Conservation (phyloP, 2,113 vertebrate genomes). For the Phalacrocorax pelagicus region DNA sequence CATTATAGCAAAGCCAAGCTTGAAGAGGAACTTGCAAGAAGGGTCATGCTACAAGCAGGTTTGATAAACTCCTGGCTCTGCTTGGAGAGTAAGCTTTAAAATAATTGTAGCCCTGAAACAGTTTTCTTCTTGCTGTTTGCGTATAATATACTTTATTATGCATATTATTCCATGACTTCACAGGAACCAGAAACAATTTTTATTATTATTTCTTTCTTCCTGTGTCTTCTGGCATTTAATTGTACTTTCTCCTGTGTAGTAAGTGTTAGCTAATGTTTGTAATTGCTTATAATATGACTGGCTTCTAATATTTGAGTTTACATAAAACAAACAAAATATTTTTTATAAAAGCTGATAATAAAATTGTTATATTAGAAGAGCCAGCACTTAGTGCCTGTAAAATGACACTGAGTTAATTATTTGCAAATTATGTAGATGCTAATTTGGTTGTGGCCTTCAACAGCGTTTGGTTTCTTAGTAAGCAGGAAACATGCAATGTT, state of each 20-base stretch:
- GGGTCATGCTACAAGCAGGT: background rate
- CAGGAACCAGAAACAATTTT: background rate
- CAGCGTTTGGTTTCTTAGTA: background rate
- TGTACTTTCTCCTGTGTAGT: background rate
- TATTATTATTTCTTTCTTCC: background rate
- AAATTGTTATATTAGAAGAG: background rate
- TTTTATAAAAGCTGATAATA: background rate
- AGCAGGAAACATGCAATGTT: background rate
- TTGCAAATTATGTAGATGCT: background rate
- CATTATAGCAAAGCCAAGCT: background rate
- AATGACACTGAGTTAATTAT: constrained; percentile 9
- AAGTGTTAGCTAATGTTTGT: background rate
- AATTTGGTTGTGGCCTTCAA: background rate
- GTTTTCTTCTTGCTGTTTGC: background rate
- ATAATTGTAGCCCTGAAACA: background rate
- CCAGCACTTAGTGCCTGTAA: background rate
- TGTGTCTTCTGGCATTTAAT: background rate
- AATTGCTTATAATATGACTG: background rate
- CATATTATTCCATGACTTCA: background rate
- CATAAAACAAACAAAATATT: background rate
- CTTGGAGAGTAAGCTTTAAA: background rate
- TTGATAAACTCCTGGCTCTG: background rate
- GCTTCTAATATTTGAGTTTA: background rate
- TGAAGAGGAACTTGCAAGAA: background rate
- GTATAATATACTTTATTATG: background rate